Evolutionary conservation across 37 sponge, comb jelly and placozoan species (phyloP), one percentile per base, ranked within the genome.

Genomic region (Diacarnus erythraeanus): DNA sequence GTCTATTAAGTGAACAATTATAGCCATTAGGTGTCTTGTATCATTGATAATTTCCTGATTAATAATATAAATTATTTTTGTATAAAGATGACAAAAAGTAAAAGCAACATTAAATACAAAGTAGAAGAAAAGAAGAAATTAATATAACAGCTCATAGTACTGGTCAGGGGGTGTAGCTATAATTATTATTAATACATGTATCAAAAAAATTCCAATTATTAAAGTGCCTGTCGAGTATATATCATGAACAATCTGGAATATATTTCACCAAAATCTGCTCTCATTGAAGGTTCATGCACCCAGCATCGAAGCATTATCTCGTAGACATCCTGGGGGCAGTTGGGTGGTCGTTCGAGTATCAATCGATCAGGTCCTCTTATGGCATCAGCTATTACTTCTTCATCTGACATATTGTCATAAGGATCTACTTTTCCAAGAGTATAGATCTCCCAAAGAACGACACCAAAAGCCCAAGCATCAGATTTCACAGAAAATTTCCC

Each of bases 401-500:
- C 89, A 64, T 94, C 94, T 1, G 85, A 76, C 88, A 87, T 78
- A 29, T 87, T 77, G 10, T 90, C 91, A 43, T 84, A 94, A 1
- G 94, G 94, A 54, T 94, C 85, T 22, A 76, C 72, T 63, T 83
- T 71, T 27, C 91, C 85, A 22, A 90, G 91, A 29, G 83, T 87
- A 71, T 86, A 90, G 33, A 94, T 76, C 76, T 94, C 94, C 94
- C 94, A 94, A 25, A 94, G 70, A 9, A 77, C 75, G 23, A 94
- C 94, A 4, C 94, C 94, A 69, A 89, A 94, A 21, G 94, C 91
- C 91, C 91, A 94, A 1, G 88, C 84, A 65, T 94, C 94, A 3
- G 94, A 84, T 57, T 94, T 94, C 57, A 90, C 78, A 0, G 94
- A 90, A 74, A 94, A 94, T 69, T 87, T 86, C 18, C 94, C 94